phyloP scores from a whole-genome alignment of 1,140 invertebrate genomes.

The Lucilia sericata region DNA sequence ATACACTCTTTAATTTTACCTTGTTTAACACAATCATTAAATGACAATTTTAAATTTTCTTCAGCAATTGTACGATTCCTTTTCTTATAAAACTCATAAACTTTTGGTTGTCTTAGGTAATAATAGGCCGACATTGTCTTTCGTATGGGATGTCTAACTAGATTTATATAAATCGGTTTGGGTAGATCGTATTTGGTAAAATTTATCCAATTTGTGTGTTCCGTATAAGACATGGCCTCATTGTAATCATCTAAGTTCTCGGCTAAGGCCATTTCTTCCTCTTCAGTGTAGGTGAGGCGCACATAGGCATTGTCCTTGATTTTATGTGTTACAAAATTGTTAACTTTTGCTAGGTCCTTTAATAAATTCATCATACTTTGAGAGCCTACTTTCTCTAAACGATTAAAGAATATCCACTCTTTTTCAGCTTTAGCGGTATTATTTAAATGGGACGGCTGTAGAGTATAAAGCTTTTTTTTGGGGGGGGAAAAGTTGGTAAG shows the following conservation, averaged over 20 bases:
- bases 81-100: no score
- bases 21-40: conserved; percentile 83
- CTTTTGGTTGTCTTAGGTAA: conserved; percentile 45
- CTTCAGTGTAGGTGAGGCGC: conserved; percentile 58
- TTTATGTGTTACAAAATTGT: conserved; percentile 67
- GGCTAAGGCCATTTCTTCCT: conserved; percentile 75
- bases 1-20: conserved; percentile 79
- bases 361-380: conserved; percentile 86
- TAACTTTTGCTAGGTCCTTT: conserved; percentile 71
- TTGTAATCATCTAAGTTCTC: conserved; percentile 61
- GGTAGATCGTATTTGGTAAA: conserved; percentile 77
- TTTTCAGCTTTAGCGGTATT: conserved; percentile 80
- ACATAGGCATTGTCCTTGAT: conserved; percentile 62
- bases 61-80: no score
- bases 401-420: no score
- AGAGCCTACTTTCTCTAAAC: no score
- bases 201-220: conserved; percentile 70
- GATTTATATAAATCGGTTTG: conserved; percentile 87
- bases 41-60: no score
- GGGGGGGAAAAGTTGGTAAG: no score
- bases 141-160: conserved; percentile 88
- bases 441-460: conserved; percentile 72
- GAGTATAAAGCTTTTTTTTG: conserved; percentile 71
- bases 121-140: conserved; percentile 92
- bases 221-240: conserved; percentile 68